Conservation (phyloP, 2,113 vertebrate species). For the Myotis lucifugus region DNA sequence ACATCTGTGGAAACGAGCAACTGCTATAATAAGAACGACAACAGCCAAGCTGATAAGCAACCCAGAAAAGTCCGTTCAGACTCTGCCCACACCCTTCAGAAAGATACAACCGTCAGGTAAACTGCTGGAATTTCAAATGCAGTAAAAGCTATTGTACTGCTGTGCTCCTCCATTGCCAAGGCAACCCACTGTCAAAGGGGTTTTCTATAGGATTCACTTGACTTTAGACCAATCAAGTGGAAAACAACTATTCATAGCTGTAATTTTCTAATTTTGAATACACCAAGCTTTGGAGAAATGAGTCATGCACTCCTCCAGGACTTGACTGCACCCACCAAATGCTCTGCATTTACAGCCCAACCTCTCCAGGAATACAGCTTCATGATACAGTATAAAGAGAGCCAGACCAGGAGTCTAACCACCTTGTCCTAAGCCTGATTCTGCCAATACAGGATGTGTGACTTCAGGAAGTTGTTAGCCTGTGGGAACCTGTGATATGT, state of each 20-base stretch:
- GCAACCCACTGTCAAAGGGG: slow-evolving; percentile 61
- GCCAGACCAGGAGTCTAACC: background rate
- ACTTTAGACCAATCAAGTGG: slow-evolving; percentile 72
- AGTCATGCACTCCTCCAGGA: slow-evolving; percentile 32
- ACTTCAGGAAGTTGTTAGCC: background rate
- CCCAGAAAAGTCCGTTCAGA: background rate
- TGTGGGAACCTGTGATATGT: background rate
- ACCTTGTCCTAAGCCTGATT: background rate
- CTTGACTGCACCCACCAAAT: background rate
- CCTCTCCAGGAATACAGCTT: background rate
- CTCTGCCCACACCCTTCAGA: slow-evolving; percentile 9
- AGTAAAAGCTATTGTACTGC: slow-evolving; percentile 7
- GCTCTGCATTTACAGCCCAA: background rate
- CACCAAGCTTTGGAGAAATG: slow-evolving; percentile 46
- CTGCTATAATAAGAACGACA: background rate
- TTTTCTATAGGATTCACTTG: slow-evolving; percentile 59
- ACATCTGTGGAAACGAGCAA: background rate
- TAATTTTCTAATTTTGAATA: slow-evolving; percentile 72
- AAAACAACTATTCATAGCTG: slow-evolving; percentile 68
- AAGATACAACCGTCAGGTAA: slow-evolving; percentile 42
- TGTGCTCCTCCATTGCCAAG: slow-evolving; percentile 61
- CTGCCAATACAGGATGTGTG: background rate
- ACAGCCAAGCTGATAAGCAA: background rate
- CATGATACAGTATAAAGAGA: background rate
- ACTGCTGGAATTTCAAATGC: slow-evolving; percentile 59